phyloP scores from a whole-genome alignment of 2,113 vertebrate genomes.

The Nannospalax galili region DNA sequence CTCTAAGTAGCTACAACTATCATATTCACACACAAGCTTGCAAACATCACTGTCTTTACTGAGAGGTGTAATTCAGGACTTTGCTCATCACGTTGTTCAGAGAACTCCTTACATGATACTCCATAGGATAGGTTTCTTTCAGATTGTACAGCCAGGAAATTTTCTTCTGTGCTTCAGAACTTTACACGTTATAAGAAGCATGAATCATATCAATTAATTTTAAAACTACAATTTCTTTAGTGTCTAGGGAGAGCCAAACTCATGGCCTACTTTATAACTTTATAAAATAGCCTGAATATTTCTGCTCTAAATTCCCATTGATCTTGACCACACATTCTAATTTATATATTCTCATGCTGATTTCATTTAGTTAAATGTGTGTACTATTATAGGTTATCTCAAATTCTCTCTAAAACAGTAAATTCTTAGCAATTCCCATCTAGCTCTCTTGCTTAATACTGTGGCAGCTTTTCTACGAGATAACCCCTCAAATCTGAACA shows the following conservation, averaged over 20 bases:
- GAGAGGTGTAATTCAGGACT: not conserved
- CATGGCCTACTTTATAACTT: not conserved
- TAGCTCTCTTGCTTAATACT: not conserved
- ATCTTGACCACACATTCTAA: constrained; percentile 14
- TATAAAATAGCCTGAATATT: not conserved
- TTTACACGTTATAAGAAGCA: not conserved
- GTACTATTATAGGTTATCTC: not conserved
- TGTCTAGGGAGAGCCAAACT: constrained; percentile 40
- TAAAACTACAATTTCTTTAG: not conserved
- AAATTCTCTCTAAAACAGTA: constrained; percentile 4
- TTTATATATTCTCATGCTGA: not conserved
- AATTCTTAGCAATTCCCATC: not conserved
- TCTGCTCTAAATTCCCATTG: constrained; percentile 24
- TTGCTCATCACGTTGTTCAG: not conserved
- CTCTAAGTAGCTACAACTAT: not conserved
- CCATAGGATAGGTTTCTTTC: not conserved
- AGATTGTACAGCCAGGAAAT: not conserved
- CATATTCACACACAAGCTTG: not conserved
- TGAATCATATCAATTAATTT: not conserved
- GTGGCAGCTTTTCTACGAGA: not conserved
- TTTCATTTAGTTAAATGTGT: not conserved
- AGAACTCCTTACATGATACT: not conserved
- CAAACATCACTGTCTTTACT: not conserved
- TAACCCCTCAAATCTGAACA: not conserved
- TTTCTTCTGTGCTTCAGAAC: not conserved